Base-by-base conservation (phyloP, 37 sponge, comb jelly and placozoan species). In the Aplysina aerophoba region DNA sequence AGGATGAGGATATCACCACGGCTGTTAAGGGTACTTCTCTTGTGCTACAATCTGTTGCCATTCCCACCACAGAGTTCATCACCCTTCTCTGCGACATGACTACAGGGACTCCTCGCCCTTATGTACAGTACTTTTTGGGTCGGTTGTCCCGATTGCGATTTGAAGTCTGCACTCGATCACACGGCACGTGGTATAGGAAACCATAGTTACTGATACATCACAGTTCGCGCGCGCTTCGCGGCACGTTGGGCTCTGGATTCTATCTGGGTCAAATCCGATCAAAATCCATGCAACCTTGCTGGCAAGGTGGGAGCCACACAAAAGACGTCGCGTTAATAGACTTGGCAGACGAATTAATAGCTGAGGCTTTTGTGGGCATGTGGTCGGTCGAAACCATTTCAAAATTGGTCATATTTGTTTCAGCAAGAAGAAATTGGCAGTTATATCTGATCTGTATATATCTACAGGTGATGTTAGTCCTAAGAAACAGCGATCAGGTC, bases 311-410 rank as follows among this genome's bases (percentile, higher is more conserved):
- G n/a, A n/a, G n/a, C n/a, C n/a, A n/a, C n/a, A n/a, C n/a, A n/a
- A n/a, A n/a, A n/a, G n/a, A n/a, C n/a, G n/a, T n/a, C n/a, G n/a
- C n/a, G n/a, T n/a, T n/a, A n/a, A n/a, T n/a, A n/a, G n/a, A n/a
- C n/a, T n/a, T n/a, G n/a, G n/a, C n/a, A n/a, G 44, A 72, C 5
- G 85, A 85, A 33, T 62, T 85, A 40, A 77, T 77, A 13, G n/a
- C 74, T 77, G 85, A 54, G 85, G 5, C 24, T 41, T 0, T 63
- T 85, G 60, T 85, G 85, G 85, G 39, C 75, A n/a, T 41, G 55
- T 41, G 12, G 39, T 36, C n/a, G n/a, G 39, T 39, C 59, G 20
- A 27, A 22, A 6, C n/a, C 20, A 62, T 75, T 16, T 59, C 75
- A n/a, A 14, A 64, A n/a, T n/a, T 35, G 20, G 36, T 12, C 28